phyloP scores from a whole-genome alignment of 2,797 vertebrate genomes.

The Bryconaethiops microstoma region DNA sequence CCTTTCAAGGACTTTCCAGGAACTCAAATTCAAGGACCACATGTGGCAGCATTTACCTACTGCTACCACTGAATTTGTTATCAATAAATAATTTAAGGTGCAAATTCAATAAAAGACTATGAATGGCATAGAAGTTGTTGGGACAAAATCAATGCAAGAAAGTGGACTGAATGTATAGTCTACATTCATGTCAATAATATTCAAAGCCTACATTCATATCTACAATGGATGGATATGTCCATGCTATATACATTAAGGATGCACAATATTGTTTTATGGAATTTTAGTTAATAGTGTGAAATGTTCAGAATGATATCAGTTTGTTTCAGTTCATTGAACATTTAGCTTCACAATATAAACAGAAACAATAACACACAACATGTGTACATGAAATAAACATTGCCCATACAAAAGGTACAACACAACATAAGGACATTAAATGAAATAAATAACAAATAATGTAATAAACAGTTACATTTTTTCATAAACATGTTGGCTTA shows the following conservation, averaged over 20 bases:
- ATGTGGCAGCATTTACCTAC: no score
- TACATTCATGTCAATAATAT: no score
- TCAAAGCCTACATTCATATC: neutral
- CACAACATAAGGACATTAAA: slow-evolving; percentile 9
- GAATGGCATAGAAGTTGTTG: slow-evolving; percentile 22
- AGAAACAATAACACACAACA: slow-evolving; percentile 8
- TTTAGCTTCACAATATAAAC: slow-evolving; percentile 11
- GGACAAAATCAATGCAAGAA: slow-evolving; percentile 16
- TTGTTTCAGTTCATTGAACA: slow-evolving; percentile 3
- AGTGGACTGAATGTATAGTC: slow-evolving; percentile 3
- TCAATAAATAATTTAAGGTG: neutral
- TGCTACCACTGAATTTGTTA: neutral
- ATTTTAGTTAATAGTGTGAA: neutral
- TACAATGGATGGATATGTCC: neutral
- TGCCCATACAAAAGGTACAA: slow-evolving; percentile 12
- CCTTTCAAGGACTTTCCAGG: no score
- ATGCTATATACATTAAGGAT: slow-evolving; percentile 4
- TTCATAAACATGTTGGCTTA: neutral
- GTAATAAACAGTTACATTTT: slow-evolving; percentile 7
- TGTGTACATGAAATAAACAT: slow-evolving; percentile 9
- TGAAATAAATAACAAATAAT: slow-evolving; percentile 14
- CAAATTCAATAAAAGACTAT: slow-evolving; percentile 13
- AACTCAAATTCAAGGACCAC: no score
- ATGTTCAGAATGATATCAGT: no score
- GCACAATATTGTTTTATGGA: neutral